phyloP scores from a whole-genome alignment of 1,140 invertebrate genomes.

The Wiebesia pumilae region DNA sequence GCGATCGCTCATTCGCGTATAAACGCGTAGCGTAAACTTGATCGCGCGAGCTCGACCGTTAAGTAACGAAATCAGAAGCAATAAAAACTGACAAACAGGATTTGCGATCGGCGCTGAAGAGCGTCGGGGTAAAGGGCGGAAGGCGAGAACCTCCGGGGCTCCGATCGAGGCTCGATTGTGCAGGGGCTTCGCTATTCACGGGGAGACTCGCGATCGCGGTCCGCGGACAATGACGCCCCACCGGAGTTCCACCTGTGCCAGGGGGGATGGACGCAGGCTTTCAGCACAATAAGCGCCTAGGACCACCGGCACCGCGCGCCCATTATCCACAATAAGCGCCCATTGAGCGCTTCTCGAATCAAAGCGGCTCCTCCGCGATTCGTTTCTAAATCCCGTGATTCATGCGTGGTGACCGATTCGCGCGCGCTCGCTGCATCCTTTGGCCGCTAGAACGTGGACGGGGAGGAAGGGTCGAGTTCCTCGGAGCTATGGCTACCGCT shows the following conservation, averaged over 20 bases:
- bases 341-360: slow-evolving; percentile 65
- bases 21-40: not conserved
- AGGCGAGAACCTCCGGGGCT: not conserved
- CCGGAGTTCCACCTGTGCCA: slow-evolving; percentile 67
- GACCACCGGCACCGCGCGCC: slow-evolving; percentile 65
- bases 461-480: no score
- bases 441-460: not conserved
- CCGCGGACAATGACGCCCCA: not conserved
- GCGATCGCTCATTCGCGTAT: not conserved
- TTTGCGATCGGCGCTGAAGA: not conserved
- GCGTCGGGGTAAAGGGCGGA: no score
- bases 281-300: slow-evolving; percentile 51
- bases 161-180: no score
- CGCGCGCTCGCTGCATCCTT: no score
- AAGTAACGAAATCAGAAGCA: not conserved
- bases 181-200: no score
- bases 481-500: not conserved
- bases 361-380: slow-evolving; percentile 67
- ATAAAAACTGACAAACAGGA: not conserved
- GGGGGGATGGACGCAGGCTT: not conserved
- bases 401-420: slow-evolving; percentile 55
- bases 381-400: slow-evolving; percentile 71
- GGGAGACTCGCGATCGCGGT: not conserved
- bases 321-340: slow-evolving; percentile 57
- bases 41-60: not conserved